These are phyloP conservation scores for Psammodynastes pulverulentus DNA, from an alignment of 2,113 vertebrate species.

Conservation along the genomic window DNA sequence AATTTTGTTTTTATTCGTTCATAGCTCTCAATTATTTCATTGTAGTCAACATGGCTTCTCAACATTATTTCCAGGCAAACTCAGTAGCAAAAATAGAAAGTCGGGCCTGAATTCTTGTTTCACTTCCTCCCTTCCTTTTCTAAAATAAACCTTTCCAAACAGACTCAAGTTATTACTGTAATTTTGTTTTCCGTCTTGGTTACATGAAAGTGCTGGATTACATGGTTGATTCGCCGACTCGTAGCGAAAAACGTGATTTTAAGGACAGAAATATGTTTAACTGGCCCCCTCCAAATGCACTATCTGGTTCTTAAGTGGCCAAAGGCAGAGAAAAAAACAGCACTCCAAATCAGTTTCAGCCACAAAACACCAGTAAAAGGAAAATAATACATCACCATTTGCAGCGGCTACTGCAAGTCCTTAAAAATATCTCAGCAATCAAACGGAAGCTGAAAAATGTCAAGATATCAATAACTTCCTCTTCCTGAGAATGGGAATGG, in stretches of 20 bases:
- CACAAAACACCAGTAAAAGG: neutral
- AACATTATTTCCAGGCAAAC: neutral
- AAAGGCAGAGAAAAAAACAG: neutral
- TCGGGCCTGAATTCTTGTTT: neutral
- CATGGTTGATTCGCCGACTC: neutral
- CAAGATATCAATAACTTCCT: neutral
- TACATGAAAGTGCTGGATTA: neutral
- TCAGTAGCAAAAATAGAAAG: neutral
- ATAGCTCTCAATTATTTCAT: neutral
- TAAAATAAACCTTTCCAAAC: neutral
- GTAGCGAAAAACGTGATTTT: neutral
- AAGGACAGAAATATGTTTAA: neutral
- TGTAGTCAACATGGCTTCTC: neutral
- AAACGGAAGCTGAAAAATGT: neutral
- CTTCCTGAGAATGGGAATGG: neutral
- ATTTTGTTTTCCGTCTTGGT: neutral
- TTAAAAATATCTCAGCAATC: neutral
- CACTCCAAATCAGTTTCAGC: neutral
- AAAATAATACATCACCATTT: neutral
- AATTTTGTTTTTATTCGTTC: neutral
- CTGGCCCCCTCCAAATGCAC: neutral
- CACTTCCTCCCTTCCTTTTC: neutral
- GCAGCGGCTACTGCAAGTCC: neutral
- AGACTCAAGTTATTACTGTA: neutral
- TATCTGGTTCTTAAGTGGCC: neutral